phyloP scores from a whole-genome alignment of 2,113 vertebrate species.

The Vulpes ferrilata region DNA sequence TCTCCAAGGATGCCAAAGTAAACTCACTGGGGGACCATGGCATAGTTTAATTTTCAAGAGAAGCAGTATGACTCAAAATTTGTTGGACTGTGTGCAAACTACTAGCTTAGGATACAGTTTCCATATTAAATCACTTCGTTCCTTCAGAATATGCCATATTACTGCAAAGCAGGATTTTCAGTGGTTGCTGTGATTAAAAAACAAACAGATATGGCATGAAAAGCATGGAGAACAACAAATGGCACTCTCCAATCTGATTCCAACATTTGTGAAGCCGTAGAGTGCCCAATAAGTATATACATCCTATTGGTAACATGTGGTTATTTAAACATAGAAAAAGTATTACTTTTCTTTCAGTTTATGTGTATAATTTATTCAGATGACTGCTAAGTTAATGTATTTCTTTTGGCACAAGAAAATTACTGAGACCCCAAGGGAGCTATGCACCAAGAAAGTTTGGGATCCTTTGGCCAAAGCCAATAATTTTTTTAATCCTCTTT shows the following conservation, averaged over 20 bases:
- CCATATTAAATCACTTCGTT: background rate
- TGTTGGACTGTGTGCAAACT: background rate
- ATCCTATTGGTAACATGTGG: background rate
- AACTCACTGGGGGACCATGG: background rate
- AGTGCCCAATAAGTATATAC: background rate
- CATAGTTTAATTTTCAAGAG: slow-evolving; percentile 14
- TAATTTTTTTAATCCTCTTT: background rate
- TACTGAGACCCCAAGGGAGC: background rate
- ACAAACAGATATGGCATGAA: background rate
- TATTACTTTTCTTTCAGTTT: background rate
- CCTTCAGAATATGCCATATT: background rate
- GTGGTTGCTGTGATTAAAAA: background rate
- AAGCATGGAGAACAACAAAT: background rate
- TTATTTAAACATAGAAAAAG: background rate
- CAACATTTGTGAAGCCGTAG: background rate
- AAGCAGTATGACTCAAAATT: background rate
- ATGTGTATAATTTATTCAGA: background rate
- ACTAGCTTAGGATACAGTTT: background rate
- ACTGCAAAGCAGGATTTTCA: background rate
- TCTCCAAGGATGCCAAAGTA: background rate
- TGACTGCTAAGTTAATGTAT: background rate
- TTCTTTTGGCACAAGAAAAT: slow-evolving; percentile 1
- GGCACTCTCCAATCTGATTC: background rate
- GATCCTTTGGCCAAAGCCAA: background rate
- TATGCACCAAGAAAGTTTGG: background rate